These are phyloP conservation scores for Cotesia vestalis DNA, from an alignment of 1,140 invertebrate genomes.

Conservation along the genomic window DNA sequence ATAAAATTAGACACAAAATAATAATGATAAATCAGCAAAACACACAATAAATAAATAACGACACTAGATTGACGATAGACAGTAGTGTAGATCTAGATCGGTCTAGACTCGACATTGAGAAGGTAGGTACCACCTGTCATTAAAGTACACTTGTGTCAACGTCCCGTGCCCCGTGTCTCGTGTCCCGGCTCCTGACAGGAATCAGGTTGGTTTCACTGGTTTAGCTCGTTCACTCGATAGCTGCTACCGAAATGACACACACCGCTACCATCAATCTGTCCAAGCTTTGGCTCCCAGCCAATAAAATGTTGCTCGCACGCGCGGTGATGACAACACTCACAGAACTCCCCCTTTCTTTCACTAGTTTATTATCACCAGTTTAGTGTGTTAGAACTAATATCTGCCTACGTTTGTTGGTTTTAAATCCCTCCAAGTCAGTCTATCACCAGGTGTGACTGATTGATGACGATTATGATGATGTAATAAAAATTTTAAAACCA, in stretches of 20 bases:
- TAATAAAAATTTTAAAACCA: no score
- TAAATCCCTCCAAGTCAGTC: no score
- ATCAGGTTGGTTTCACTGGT: neutral
- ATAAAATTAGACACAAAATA: neutral
- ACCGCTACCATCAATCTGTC: conserved; percentile 32
- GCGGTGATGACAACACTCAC: neutral
- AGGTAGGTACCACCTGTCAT: conserved; percentile 9
- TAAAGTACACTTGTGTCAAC: neutral
- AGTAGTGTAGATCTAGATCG: neutral
- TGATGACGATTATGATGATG: no score
- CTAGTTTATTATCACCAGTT: neutral
- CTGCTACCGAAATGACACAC: conserved; percentile 22
- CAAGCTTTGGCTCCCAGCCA: conserved; percentile 33
- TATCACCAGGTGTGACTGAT: no score
- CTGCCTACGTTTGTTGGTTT: no score
- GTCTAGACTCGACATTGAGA: neutral
- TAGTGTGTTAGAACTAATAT: no score
- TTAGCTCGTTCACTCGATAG: no score
- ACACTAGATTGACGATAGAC: no score
- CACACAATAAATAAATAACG: neutral
- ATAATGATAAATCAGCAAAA: neutral
- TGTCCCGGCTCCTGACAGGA: no score
- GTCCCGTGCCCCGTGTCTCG: neutral
- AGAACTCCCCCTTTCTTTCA: conserved; percentile 4
- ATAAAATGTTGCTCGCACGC: conserved; percentile 29